Evolutionary conservation across 2,888 invertebrate species (phyloP), one percentile per base, ranked within the genome.

Genomic region (Drosophila robusta): DNA sequence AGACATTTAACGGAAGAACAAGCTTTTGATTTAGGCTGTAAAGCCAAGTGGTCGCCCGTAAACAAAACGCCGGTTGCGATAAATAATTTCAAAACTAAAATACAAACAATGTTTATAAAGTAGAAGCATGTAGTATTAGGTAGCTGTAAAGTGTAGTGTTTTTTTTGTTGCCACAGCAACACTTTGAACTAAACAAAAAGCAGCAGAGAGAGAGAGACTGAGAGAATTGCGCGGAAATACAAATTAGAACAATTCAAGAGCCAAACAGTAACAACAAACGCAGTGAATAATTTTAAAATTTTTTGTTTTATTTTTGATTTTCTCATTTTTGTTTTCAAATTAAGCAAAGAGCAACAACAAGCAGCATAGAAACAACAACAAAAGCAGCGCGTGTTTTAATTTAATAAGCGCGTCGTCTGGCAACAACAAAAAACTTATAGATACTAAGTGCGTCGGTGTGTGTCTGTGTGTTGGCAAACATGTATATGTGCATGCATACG

Each of bases 371-470:
- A 46, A 73, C 39, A 78, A 73, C 57, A 81, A 81, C 64, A 79
- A 71, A 52, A 66, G 58, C 58, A 82, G 84, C 87, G 81, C 81
- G 84, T 83, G 84, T 74, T 79, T 75, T 75, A 79, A 79, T 75
- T 75, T 78, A 84, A 84, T 71, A 82, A 86, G 66, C 77, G 79
- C 70, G 75, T 75, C 39, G 79, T 78, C 75, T 75, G 72, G 73
- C 70, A 82, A 80, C 52, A 80, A 84, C 60, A 83, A 78, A 46
- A 67, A 68, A 57, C 80, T 69, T 84, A 77, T 83, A 88, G 88
- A 83, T 83, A 87, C 83, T 75, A 87, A 80, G 62, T 68, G 71
- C 26, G 75, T 50, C 42, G 41, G 51, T 51, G 36, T 34, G 52
- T 51, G 39, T 4, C n/a, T n/a, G 24, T 51, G 45, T 73, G 50